Evolutionary conservation across 1,140 invertebrate genomes (phyloP), one percentile per base, ranked within the genome.

Genomic region (Pseudomyrmex concolor): DNA sequence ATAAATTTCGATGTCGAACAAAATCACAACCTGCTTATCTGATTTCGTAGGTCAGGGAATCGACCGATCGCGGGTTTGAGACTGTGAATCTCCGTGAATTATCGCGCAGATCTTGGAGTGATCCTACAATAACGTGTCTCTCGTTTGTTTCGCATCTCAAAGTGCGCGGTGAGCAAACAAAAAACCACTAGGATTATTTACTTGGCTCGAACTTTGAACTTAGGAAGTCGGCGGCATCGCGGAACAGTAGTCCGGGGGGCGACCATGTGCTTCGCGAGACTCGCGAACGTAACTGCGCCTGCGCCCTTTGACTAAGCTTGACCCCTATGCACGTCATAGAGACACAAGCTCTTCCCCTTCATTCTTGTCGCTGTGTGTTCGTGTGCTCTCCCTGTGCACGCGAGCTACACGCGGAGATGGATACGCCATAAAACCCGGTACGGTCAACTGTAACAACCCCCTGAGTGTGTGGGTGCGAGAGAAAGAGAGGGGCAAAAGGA

Each of bases 271-370:
- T 94, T 88, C 86, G 84, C 88, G 88, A 87, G 83, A 48, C 88
- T 92, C 90, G 91, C 89, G 88, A 91, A 89, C 87, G 78, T 92
- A 90, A 94, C 92, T 93, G 92, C 93, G 93, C 92, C 63, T 93
- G 93, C 93, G 93, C 90, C 82, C 74, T 55, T 82, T 89, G 88
- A 83, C 89, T 91, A 90, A 89, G 89, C 90, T 90, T 92, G 91
- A 91, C 90, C 90, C 91, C 91, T 90, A 90, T 90, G 77, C 77
- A 83, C 89, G 73, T 88, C 90, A 91, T 85, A 78, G 81, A 70
- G 76, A 80, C 66, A 71, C 59, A 66, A 87, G 60, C 67, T 62
- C 62, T 68, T 64, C 66, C 83, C 64, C 84, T 62, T 55, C 62
- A 19, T 84, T 63, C 64, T 87, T 64, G 84, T 80, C 59, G 13